Percentiles rank a stretch among this genome's conserved stretches.
Conservation (phyloP, 2,113 vertebrate species). For the Phalacrocorax aristotelis region DNA sequence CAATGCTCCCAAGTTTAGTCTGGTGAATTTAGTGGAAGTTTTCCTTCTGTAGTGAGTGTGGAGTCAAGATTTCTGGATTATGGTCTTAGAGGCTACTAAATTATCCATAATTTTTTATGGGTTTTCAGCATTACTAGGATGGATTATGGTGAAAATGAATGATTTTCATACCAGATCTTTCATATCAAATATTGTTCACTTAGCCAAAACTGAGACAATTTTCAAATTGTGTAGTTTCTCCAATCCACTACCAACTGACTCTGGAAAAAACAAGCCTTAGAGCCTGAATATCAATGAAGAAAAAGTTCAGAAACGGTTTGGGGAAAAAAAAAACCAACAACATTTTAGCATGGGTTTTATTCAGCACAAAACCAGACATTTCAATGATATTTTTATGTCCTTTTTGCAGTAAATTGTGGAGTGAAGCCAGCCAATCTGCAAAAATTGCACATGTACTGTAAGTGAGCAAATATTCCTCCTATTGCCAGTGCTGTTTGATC, state of each 20-base stretch:
- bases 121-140: neutral
- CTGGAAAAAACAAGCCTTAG: neutral
- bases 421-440: slow-evolving; percentile 49
- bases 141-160: neutral
- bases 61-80: neutral
- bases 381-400: slow-evolving; percentile 32
- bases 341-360: neutral
- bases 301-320: slow-evolving; percentile 5
- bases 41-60: neutral
- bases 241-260: neutral
- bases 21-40: neutral
- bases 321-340: neutral
- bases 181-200: neutral
- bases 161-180: neutral
- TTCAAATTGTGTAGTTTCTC: neutral
- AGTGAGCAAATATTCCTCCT: slow-evolving; percentile 34
- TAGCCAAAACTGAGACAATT: neutral
- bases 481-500: slow-evolving; percentile 21
- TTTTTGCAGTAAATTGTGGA: slow-evolving; percentile 12
- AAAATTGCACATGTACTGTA: neutral
- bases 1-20: neutral
- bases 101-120: neutral
- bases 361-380: slow-evolving; percentile 32
- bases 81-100: neutral
- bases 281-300: neutral